These are phyloP conservation scores for Phyllotreta cruciferae DNA, from an alignment of 2,888 invertebrate genomes.

Conservation along the genomic window DNA sequence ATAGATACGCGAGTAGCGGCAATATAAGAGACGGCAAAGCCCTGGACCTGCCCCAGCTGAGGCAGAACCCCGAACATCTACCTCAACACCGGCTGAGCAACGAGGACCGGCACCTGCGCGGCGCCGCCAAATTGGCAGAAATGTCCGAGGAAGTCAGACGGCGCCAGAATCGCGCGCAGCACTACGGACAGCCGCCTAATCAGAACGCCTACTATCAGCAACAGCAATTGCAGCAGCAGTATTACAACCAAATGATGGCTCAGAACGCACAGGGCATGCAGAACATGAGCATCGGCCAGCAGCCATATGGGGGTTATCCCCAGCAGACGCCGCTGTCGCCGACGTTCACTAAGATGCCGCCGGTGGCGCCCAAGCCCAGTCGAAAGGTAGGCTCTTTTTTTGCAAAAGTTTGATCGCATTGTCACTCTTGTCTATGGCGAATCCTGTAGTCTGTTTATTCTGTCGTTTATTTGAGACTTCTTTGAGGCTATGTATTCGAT, in stretches of 20 bases:
- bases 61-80: constrained; percentile 43
- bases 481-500: background rate
- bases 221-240: constrained; percentile 43
- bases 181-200: constrained; percentile 24
- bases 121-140: constrained; percentile 75
- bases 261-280: constrained; percentile 57
- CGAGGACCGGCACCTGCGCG: constrained; percentile 51
- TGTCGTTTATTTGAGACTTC: background rate
- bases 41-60: constrained; percentile 48
- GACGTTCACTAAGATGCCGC: constrained; percentile 62
- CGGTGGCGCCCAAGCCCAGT: constrained; percentile 62
- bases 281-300: constrained; percentile 53
- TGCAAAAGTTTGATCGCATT: too few relatives aligned
- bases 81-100: constrained; percentile 42
- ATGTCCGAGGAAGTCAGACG: constrained; percentile 80
- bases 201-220: constrained; percentile 20
- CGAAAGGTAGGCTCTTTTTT: constrained; percentile 47
- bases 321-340: constrained; percentile 51
- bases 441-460: too few relatives aligned
- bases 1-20: constrained; percentile 57
- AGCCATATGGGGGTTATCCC: constrained; percentile 36
- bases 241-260: constrained; percentile 51
- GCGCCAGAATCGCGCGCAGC: constrained; percentile 61
- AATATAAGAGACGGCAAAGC: constrained; percentile 56
- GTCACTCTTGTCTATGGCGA: too few relatives aligned